phyloP scores from a whole-genome alignment of 2,113 vertebrate species.

The Upupa epops region DNA sequence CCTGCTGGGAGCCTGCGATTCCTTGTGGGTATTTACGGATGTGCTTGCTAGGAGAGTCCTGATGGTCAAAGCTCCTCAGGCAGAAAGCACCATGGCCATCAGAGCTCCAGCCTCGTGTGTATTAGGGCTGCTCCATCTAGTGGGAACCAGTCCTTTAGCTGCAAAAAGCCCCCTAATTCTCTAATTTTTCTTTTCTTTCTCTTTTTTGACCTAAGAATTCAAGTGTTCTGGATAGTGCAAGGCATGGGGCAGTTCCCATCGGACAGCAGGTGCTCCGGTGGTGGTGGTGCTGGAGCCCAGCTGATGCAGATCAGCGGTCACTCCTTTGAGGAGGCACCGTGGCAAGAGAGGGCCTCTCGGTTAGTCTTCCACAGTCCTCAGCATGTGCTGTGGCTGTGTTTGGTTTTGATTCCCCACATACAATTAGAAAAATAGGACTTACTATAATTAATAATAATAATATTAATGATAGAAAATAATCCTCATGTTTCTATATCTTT shows the following conservation, averaged over 20 bases:
- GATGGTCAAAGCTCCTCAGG: background rate
- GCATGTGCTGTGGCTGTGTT: background rate
- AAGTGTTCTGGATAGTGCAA: slow-evolving; percentile 69
- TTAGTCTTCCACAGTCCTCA: background rate
- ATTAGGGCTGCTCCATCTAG: slow-evolving; percentile 70
- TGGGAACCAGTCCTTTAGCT: slow-evolving; percentile 40
- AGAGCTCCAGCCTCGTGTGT: background rate
- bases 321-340: background rate
- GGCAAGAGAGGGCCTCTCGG: background rate
- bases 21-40: background rate
- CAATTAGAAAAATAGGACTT: slow-evolving; percentile 64
- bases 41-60: background rate
- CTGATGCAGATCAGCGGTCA: background rate
- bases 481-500: slow-evolving; percentile 58
- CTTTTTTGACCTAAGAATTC: slow-evolving; percentile 13
- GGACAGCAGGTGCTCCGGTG: background rate
- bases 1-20: background rate
- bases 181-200: background rate
- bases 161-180: background rate
- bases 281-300: background rate
- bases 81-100: background rate
- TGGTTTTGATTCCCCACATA: slow-evolving; percentile 25
- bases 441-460: slow-evolving; percentile 47
- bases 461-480: slow-evolving; percentile 65
- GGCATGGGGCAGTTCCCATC: background rate